Percentiles rank a stretch among this genome's conserved stretches.
Evolutionary conservation across 2,888 invertebrate species (phyloP).

Genomic region (Amblyjoppa proteus): DNA sequence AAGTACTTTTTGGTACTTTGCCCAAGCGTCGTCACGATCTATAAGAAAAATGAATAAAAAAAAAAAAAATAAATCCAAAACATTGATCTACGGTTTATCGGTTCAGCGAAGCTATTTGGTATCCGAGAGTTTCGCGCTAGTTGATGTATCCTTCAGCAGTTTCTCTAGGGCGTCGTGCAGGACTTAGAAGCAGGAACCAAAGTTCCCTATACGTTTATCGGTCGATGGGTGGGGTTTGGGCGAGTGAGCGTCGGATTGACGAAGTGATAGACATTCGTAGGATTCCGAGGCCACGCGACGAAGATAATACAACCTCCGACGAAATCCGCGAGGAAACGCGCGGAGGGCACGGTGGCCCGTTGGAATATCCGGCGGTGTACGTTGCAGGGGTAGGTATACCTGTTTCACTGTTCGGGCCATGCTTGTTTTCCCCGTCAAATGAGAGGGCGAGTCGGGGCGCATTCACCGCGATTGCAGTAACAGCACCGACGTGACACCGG

Average conservation of each 20-base stretch:
- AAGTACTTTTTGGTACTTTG: no score
- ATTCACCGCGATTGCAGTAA: slow-evolving; percentile 83
- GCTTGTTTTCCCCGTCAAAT: slow-evolving; percentile 78
- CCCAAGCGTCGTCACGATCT: no score
- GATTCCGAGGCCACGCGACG: neutral
- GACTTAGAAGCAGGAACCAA: slow-evolving; percentile 4
- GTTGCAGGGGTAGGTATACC: slow-evolving; percentile 49
- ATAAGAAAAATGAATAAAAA: neutral
- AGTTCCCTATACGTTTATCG: slow-evolving; percentile 3
- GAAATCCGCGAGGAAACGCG: slow-evolving; percentile 21
- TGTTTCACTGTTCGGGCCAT: slow-evolving; percentile 56
- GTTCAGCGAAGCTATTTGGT: neutral
- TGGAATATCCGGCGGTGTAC: slow-evolving; percentile 10
- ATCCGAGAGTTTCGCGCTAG: neutral
- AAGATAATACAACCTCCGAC: slow-evolving; percentile 1
- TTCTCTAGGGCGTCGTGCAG: neutral
- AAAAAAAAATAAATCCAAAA: neutral
- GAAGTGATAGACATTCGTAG: slow-evolving; percentile 13
- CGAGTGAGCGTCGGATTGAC: slow-evolving; percentile 11
- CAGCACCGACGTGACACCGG: slow-evolving; percentile 81
- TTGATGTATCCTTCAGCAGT: neutral
- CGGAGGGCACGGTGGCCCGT: neutral
- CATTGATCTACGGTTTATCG: neutral
- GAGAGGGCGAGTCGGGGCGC: slow-evolving; percentile 68
- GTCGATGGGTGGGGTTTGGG: neutral